Evolutionary conservation across 2,888 invertebrate species (phyloP), one percentile per base, ranked within the genome.

Genomic region (Epirrhoe alternata): DNA sequence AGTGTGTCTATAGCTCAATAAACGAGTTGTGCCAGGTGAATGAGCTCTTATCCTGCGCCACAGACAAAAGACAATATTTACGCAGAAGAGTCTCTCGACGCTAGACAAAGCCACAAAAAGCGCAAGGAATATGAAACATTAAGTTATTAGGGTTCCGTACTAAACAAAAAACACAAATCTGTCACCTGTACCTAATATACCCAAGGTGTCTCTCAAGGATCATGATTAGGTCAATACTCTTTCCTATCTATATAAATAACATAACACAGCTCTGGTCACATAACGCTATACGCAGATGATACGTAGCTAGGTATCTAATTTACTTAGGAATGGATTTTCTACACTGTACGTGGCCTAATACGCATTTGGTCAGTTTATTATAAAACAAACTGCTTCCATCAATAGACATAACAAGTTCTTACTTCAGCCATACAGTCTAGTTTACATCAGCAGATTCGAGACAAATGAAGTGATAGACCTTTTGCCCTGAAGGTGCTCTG

Each of bases 11-110:
- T 56, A 53, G 63, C 55, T 67, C 47, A 77, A 77, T 66, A 62
- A 62, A 57, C 55, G 63, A 70, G 60, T 76, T 69, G 77, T 70
- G 72, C 63, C 76, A 77, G 78, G 76, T 77, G 76, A 79, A 72
- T 70, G 70, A 68, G 71, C 70, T 71, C 61, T 74, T 79, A 76
- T 77, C 78, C 80, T n/a, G 5, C 17, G 24, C 33, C 59, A 59
- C 59, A 52, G 59, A 51, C n/a, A 51, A 51, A 59, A n/a, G 8
- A 59, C 6, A 38, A 16, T 52, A 59, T 30, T 38, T 30, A 51
- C 30, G 14, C 4, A 51, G 24, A 30, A 24, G n/a, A 35, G 50
- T 51, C 24, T 47, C 56, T 66, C 55, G 6, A 42, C 12, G 12
- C 38, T 10, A 12, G 12, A 42, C 38, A 12, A 12, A 42, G 12